Conservation (phyloP, 2,797 vertebrate genomes). For the Falco rusticolus region DNA sequence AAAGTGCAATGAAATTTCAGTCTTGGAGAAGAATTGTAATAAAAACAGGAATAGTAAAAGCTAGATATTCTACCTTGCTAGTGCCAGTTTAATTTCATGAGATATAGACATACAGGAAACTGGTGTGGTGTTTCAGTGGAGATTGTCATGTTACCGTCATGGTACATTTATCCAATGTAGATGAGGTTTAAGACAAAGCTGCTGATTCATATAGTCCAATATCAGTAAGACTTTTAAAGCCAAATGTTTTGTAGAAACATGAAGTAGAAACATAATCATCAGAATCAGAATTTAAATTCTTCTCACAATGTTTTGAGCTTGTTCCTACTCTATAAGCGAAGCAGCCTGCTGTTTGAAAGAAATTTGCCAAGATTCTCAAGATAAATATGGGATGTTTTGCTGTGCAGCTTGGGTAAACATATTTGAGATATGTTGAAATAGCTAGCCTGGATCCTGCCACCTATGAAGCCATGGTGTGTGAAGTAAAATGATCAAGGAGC, state of each 20-base stretch:
- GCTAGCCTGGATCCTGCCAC: background rate
- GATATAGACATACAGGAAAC: background rate
- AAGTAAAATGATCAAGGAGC: background rate
- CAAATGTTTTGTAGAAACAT: background rate
- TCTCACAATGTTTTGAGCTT: background rate
- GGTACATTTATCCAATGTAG: background rate
- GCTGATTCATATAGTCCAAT: background rate
- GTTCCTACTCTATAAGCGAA: background rate
- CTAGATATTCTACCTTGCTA: background rate
- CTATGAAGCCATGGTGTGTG: background rate
- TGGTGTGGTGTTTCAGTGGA: background rate
- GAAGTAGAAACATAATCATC: background rate
- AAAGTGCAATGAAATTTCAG: background rate
- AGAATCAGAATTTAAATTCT: slow-evolving; percentile 4
- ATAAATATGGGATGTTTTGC: background rate
- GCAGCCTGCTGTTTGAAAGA: background rate
- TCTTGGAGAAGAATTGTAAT: background rate
- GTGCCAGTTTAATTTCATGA: background rate
- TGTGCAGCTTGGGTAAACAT: background rate
- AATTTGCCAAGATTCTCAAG: background rate
- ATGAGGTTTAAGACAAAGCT: background rate
- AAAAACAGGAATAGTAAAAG: background rate
- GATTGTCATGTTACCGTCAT: background rate
- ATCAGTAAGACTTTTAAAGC: background rate
- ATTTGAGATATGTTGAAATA: background rate